Evolutionary conservation across 2,113 vertebrate species (phyloP), one percentile per base, ranked within the genome.

Genomic region (Glaucomys volans): DNA sequence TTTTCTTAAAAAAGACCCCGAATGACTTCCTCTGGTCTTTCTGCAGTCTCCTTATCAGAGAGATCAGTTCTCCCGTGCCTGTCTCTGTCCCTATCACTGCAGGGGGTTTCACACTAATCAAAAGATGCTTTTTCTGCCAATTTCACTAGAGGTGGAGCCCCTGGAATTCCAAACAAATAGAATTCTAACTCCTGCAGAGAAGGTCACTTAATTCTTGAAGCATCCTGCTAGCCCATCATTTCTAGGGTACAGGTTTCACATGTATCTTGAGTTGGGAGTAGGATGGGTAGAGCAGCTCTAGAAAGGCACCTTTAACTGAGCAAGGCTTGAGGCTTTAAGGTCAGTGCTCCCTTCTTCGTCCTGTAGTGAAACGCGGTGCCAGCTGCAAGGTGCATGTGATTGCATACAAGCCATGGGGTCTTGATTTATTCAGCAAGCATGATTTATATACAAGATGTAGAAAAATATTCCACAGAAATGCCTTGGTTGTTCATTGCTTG

Each of bases 91-190:
- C 50, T 90, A 50, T n/a, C 50, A 1, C 74, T 1, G 54, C 40
- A 16, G 81, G 18, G 14, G 12, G 32, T 59, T 82, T 87, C 97
- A 35, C 95, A 91, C 92, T 7, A 62, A 95, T 91, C 86, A 79
- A 72, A 32, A 64, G 67, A 30, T 52, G 85, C 95, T 96, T 79
- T 85, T 93, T 93, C 93, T 94, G 72, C 90, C 95, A 37, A 2
- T 90, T 92, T 98, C 44, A 5, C 95, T 89, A 81, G 96, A 69
- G 95, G 93, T 87, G 72, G 93, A 82, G 94, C 89, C 96, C 95
- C 97, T 96, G 97, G 95, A 84, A 52, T 85, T 96, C 96, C 87
- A 87, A 80, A 94, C 57, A 95, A 82, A 44, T 1, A 66, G 69
- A 75, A 37, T 94, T 26, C 32, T 9, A 4, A 10, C 44, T 30